Base-by-base conservation (phyloP, 2,888 invertebrate species). In the Trichogramma evanescens region DNA sequence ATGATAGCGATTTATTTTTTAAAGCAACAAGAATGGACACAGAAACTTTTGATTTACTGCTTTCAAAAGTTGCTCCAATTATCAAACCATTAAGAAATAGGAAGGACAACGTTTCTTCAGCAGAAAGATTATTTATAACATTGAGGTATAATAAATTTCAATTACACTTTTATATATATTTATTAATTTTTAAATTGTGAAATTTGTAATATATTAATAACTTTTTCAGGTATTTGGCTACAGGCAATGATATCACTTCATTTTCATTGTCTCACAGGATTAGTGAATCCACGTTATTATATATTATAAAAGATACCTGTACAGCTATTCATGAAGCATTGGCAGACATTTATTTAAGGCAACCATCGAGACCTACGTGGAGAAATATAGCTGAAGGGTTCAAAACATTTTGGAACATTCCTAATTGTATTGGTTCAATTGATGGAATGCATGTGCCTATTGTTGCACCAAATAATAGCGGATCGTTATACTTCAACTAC, bases 361-460 rank as follows among this genome's bases (percentile, higher is more conserved):
- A 43, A 54, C 66, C 65, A 5, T 57, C 53, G 9, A 26, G 58
- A 48, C 50, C 59, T n/a, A 49, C 61, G 4, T 67, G 65, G 66
- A 63, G 61, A 58, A 42, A 54, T 42, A 64, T 60, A 39, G 57
- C 60, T 5, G 38, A 56, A n/a, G 64, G 66, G 41, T 70, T 68
- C 58, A 50, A 53, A 46, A 39, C 62, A 3, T 50, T 46, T n/a
- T 70, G 70, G 67, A 64, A 70, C 53, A 51, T 69, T 4, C 66
- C 69, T 4, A 64, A 68, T 55, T 71, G 70, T 51, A 54, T 66
- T 2, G 68, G 67, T n/a, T 62, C 64, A 9, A 61, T 68, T n/a
- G 68, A 69, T 50, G 68, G 70, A 0, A 70, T 68, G 54, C 69
- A 71, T 50, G 57, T 70, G 6, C 6, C 50, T 6, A 66, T 70